Conservation (phyloP, 2,113 vertebrate species). For the Chamaea fasciata region DNA sequence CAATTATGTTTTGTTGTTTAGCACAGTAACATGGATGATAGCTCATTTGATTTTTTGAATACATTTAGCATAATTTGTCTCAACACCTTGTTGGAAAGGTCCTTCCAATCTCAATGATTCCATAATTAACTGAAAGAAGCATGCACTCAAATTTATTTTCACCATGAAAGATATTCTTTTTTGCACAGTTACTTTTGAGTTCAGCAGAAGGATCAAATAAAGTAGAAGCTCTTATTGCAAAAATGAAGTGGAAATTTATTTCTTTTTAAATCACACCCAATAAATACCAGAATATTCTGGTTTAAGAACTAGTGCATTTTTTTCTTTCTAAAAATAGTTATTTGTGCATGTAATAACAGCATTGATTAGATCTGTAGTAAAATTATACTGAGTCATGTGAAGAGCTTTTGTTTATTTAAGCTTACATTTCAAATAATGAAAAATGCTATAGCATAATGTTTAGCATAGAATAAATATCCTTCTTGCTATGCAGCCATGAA, state of each 20-base stretch:
- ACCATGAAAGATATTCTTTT: not conserved
- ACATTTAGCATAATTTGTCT: not conserved
- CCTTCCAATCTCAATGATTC: not conserved
- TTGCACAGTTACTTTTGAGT: not conserved
- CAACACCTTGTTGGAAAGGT: not conserved
- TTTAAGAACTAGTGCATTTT: not conserved
- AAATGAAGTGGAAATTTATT: not conserved
- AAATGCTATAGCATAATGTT: rapidly evolving
- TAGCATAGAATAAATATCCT: not conserved
- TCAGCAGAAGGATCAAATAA: not conserved
- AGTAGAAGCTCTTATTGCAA: not conserved
- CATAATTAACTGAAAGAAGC: not conserved
- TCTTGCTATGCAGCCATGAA: not conserved
- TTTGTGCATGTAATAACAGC: not conserved
- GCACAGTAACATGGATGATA: not conserved
- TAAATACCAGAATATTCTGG: not conserved
- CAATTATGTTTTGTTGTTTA: not conserved
- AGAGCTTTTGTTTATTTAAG: not conserved
- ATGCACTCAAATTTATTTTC: not conserved
- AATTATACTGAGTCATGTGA: not conserved
- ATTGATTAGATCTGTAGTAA: not conserved
- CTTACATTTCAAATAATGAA: not conserved
- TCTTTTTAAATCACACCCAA: not conserved
- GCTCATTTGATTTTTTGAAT: not conserved
- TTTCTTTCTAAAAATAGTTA: not conserved